Percentiles rank a stretch among this genome's conserved stretches.
Conservation (phyloP, 2,888 invertebrate genomes). For the Drosophila gaucha region DNA sequence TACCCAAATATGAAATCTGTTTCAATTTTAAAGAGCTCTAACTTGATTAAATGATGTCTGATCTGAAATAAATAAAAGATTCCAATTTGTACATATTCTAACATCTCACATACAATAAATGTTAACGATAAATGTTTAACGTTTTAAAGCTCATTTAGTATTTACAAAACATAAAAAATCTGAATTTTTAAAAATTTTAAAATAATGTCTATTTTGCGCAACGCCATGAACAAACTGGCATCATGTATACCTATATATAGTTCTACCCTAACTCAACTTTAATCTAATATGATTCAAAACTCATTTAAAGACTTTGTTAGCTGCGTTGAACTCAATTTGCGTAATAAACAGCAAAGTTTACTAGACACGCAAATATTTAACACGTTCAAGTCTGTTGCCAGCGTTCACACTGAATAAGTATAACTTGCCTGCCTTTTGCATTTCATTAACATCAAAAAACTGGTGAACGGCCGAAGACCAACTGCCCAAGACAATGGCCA, state of each 20-base stretch:
- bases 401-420: slow-evolving; percentile 10
- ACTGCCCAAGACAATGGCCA: slow-evolving; percentile 19
- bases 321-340: slow-evolving; percentile 25
- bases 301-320: slow-evolving; percentile 3
- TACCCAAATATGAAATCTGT: no score
- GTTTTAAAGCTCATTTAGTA: no score
- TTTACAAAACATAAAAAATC: no score
- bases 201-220: neutral
- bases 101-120: no score
- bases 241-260: neutral
- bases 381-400: slow-evolving; percentile 15
- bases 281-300: neutral
- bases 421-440: slow-evolving; percentile 58
- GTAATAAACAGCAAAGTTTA: slow-evolving; percentile 36
- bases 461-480: slow-evolving; percentile 34
- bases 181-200: no score
- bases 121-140: no score
- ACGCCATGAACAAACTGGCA: no score
- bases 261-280: neutral
- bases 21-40: no score
- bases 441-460: slow-evolving; percentile 79
- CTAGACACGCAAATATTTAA: slow-evolving; percentile 51
- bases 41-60: no score
- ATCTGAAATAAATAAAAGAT: no score
- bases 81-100: no score